Base-by-base conservation (phyloP, 1,140 invertebrate species). In the Drosophila insularis region DNA sequence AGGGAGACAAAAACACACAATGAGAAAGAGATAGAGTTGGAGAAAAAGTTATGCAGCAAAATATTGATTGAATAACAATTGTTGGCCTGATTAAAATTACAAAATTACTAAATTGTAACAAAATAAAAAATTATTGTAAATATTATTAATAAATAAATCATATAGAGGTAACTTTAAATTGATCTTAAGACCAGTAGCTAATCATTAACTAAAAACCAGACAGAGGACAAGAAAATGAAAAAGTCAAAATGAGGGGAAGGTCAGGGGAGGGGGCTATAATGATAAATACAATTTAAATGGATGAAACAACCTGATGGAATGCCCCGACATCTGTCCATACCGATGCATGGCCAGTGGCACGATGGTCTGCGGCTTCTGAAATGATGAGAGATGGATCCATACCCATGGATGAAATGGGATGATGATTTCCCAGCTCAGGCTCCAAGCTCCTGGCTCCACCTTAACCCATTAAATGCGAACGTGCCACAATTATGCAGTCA, bases 401-500 rank as follows among this genome's bases (percentile, higher is more conserved):
- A 27, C 27, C 27, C 27, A 27, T 27, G 27, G 5, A 27, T 27
- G 27, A 27, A 5, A 27, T 27, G 27, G 27, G 5, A 5, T 27
- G 27, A 27, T 27, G 27, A 5, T 27, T 27, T 27, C 27, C 32
- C 32, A 35, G 32, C 10, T 37, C 2, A 46, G 43, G 43, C 13
- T 67, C 14, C 21, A 7, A 35, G 32, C 64, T 19, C 39, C 11
- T 17, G 72, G 14, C 73, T 76, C 81, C 81, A 87, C 82, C 82
- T 86, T 87, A 76, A 76, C 72, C 69, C 79, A 79, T 86, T 86
- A 81, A 79, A 71, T 65, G 73, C 77, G 84, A 89, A 89, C 84
- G 84, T 89, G 84, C 65, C 84, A 89, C 84, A 89, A 89, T 89
- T 89, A 89, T 80, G 80, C 81, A 84, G 43, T 46, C 43, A 46